Conservation (phyloP, 2,888 invertebrate genomes). For the Cecidostiba fungosa region DNA sequence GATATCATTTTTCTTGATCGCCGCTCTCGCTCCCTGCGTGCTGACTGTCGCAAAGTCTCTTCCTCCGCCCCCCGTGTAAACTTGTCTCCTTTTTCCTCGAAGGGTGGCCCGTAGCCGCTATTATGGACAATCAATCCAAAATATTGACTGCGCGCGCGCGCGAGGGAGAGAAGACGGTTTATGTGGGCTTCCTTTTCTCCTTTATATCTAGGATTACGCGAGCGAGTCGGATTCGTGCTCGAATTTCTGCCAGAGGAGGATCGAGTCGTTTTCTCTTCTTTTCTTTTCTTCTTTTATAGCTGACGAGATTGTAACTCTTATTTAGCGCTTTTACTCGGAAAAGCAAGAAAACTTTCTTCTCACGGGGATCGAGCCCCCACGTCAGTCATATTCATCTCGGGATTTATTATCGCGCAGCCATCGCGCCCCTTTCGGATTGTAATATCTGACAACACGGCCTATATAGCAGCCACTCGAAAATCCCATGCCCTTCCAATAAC, state of each 20-base stretch:
- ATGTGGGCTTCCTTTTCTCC: conserved; percentile 47
- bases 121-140: conserved; percentile 79
- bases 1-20: conserved; percentile 80
- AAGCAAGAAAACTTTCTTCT: not conserved
- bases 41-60: conserved; percentile 77
- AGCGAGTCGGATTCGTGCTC: conserved; percentile 42
- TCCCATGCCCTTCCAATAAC: not conserved
- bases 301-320: conserved; percentile 37
- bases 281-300: no score
- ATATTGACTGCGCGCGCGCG: conserved; percentile 66
- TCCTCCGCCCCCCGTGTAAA: conserved; percentile 64
- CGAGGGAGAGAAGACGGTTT: not conserved
- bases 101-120: conserved; percentile 72
- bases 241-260: conserved; percentile 49
- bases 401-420: not conserved
- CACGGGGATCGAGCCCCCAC: not conserved
- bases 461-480: not conserved
- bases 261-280: conserved; percentile 13
- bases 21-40: conserved; percentile 70
- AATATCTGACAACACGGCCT: not conserved
- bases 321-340: not conserved
- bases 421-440: not conserved
- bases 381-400: not conserved
- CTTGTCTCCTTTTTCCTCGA: conserved; percentile 6
- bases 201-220: conserved; percentile 55